phyloP scores from a whole-genome alignment of 2,797 vertebrate genomes.

The Lophius americanus region DNA sequence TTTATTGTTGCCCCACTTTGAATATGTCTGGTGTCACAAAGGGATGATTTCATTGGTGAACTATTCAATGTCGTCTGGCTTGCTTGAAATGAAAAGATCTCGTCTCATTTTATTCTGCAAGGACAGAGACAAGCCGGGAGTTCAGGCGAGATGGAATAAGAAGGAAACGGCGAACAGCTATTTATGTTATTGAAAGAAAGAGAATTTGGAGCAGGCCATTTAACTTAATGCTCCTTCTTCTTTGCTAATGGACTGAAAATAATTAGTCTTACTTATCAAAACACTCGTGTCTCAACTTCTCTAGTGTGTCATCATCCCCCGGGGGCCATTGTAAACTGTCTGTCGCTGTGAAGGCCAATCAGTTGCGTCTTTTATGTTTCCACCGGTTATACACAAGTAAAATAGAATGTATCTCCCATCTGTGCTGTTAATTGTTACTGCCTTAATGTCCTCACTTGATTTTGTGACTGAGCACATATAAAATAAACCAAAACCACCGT shows the following conservation, averaged over 20 bases:
- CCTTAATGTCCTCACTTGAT: constrained; percentile 17
- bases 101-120: constrained; percentile 52
- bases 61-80: constrained; percentile 61
- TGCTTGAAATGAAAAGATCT: constrained; percentile 63
- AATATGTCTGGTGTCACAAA: constrained; percentile 49
- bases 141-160: constrained; percentile 34
- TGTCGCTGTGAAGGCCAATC: constrained; percentile 58
- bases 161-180: constrained; percentile 52
- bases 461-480: constrained; percentile 23
- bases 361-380: constrained; percentile 64
- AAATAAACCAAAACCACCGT: constrained; percentile 23
- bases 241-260: constrained; percentile 73
- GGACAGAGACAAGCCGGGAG: constrained; percentile 34
- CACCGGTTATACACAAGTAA: constrained; percentile 50
- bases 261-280: constrained; percentile 80
- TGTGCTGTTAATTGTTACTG: constrained; percentile 34
- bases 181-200: constrained; percentile 72
- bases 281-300: constrained; percentile 68
- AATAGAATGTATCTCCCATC: constrained; percentile 50
- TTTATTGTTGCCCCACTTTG: constrained; percentile 30
- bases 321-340: constrained; percentile 57
- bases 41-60: constrained; percentile 52
- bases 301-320: constrained; percentile 63
- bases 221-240: constrained; percentile 73
- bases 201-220: constrained; percentile 71